Evolutionary conservation across 2,888 invertebrate genomes (phyloP).

Genomic region (Diloba caeruleocephala): DNA sequence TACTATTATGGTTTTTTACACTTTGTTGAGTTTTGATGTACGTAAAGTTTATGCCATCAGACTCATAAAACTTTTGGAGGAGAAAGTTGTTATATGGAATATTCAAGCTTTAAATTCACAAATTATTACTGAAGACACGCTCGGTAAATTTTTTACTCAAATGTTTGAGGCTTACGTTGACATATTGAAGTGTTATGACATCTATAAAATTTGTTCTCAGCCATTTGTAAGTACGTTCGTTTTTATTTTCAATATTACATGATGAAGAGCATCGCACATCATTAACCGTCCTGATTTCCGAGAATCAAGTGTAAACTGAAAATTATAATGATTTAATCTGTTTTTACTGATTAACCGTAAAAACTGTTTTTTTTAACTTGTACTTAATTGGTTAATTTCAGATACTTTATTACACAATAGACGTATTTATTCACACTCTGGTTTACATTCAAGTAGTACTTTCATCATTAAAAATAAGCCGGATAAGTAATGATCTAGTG

Average conservation of each 20-base stretch:
- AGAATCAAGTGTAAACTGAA: too few relatives aligned
- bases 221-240: constrained; percentile 21
- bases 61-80: background rate
- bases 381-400: constrained; percentile 10
- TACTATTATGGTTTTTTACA: background rate
- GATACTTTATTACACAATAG: constrained; percentile 15
- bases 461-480: background rate
- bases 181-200: constrained; percentile 25
- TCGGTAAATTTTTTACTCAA: background rate
- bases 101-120: constrained; percentile 1
- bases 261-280: too few relatives aligned
- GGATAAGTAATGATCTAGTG: background rate
- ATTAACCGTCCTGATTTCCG: too few relatives aligned
- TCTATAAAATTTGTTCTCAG: constrained; percentile 11
- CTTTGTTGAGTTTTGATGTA: constrained; percentile 1
- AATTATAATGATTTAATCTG: too few relatives aligned
- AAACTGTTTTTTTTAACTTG: too few relatives aligned
- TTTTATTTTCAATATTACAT: background rate
- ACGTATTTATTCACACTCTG: constrained; percentile 9
- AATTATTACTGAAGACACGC: background rate
- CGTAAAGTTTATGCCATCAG: background rate
- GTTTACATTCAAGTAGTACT: constrained; percentile 9
- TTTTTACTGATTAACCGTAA: too few relatives aligned
- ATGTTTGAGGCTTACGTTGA: constrained; percentile 23
- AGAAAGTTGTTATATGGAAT: constrained; percentile 13